Conservation (phyloP, 2,888 invertebrate species). For the Luperina nickerlii region DNA sequence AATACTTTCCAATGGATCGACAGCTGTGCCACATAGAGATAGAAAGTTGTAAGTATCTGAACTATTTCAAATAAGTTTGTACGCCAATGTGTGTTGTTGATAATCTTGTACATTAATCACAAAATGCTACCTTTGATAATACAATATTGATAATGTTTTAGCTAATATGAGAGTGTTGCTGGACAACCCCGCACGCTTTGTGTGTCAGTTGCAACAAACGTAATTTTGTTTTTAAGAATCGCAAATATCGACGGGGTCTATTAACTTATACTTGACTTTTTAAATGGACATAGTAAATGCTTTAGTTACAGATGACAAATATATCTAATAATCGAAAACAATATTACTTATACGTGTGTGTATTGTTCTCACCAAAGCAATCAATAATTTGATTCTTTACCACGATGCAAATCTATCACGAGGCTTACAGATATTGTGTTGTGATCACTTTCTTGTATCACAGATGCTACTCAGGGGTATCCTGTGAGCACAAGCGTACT, state of each 20-base stretch:
- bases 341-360: slow-evolving; percentile 67
- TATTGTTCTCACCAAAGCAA: slow-evolving; percentile 82
- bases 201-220: slow-evolving; percentile 63
- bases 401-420: slow-evolving; percentile 86
- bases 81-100: slow-evolving; percentile 52
- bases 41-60: slow-evolving; percentile 98
- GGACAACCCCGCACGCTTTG: slow-evolving; percentile 69
- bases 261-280: slow-evolving; percentile 18
- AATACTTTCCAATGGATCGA: slow-evolving; percentile 99
- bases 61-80: slow-evolving; percentile 61
- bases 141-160: slow-evolving; percentile 59
- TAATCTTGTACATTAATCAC: slow-evolving; percentile 61
- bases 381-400: slow-evolving; percentile 79
- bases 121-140: slow-evolving; percentile 57
- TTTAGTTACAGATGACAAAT: slow-evolving; percentile 80
- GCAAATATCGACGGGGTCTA: slow-evolving; percentile 18
- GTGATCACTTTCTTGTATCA: slow-evolving; percentile 89
- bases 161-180: slow-evolving; percentile 63
- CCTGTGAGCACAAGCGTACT: slow-evolving; percentile 87
- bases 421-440: slow-evolving; percentile 88
- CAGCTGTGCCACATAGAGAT: slow-evolving; percentile 98
- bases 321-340: slow-evolving; percentile 72
- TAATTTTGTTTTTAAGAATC: slow-evolving; percentile 57
- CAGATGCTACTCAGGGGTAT: slow-evolving; percentile 87
- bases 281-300: slow-evolving; percentile 30